Conservation (phyloP, 2,113 vertebrate genomes). For the Archilochus colubris region DNA sequence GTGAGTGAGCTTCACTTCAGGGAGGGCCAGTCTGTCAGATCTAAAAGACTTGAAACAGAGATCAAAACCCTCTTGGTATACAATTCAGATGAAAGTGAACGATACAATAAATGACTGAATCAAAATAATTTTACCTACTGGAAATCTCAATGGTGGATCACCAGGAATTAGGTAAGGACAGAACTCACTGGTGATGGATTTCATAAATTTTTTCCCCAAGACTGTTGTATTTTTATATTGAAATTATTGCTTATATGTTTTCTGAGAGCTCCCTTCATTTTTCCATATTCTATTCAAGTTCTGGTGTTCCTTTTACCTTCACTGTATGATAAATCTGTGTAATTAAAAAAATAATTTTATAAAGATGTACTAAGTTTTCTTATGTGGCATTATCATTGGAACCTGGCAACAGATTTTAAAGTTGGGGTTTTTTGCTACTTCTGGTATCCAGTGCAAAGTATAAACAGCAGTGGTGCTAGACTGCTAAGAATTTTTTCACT, state of each 20-base stretch:
- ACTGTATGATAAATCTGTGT: not conserved
- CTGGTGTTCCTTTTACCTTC: not conserved
- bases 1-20: not conserved
- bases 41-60: not conserved
- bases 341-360: not conserved
- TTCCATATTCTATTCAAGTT: not conserved
- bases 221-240: not conserved
- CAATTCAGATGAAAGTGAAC: not conserved
- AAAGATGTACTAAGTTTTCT: not conserved
- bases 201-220: not conserved
- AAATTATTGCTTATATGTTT: not conserved
- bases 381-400: not conserved
- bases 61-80: not conserved
- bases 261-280: not conserved
- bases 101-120: not conserved
- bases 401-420: not conserved
- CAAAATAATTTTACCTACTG: not conserved
- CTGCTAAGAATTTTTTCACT: not conserved
- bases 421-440: not conserved
- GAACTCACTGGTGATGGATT: not conserved
- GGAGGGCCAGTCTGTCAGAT: not conserved
- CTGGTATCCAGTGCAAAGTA: not conserved
- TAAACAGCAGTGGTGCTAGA: not conserved
- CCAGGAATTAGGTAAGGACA: not conserved
- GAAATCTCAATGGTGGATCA: not conserved